phyloP scores from a whole-genome alignment of 1,140 invertebrate genomes.

The Drosophila bipectinata region DNA sequence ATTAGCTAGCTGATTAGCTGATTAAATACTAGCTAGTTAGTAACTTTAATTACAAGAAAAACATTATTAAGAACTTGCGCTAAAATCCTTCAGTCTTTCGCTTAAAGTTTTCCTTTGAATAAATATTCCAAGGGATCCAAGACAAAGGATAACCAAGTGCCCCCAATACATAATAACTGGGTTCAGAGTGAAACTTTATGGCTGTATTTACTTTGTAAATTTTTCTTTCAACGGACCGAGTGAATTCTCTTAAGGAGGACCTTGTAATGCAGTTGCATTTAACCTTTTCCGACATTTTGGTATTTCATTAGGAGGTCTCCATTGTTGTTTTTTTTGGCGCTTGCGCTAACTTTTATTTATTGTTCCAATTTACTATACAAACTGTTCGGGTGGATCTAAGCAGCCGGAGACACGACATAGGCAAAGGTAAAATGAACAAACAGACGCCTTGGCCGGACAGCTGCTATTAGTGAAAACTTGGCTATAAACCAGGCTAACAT shows the following conservation, averaged over 20 bases:
- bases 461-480: constrained; percentile 36
- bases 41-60: background rate
- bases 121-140: background rate
- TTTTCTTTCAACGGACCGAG: background rate
- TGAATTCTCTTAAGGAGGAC: constrained; percentile 19
- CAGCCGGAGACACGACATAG: constrained; percentile 18
- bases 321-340: constrained; percentile 30
- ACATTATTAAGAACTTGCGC: background rate
- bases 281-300: constrained; percentile 13
- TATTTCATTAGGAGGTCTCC: background rate
- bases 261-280: constrained; percentile 42
- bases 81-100: background rate
- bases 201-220: constrained; percentile 5
- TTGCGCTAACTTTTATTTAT: constrained; percentile 51
- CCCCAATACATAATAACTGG: constrained; percentile 37
- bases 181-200: constrained; percentile 17
- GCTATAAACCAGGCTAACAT: constrained; percentile 10
- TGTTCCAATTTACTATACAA: constrained; percentile 46
- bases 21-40: background rate
- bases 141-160: constrained; percentile 7
- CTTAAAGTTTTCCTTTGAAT: background rate
- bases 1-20: no score
- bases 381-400: constrained; percentile 31
- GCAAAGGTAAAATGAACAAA: constrained; percentile 14
- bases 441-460: constrained; percentile 36